Base-by-base conservation (phyloP, 1,140 invertebrate genomes). In the Solenopsis invicta region DNA sequence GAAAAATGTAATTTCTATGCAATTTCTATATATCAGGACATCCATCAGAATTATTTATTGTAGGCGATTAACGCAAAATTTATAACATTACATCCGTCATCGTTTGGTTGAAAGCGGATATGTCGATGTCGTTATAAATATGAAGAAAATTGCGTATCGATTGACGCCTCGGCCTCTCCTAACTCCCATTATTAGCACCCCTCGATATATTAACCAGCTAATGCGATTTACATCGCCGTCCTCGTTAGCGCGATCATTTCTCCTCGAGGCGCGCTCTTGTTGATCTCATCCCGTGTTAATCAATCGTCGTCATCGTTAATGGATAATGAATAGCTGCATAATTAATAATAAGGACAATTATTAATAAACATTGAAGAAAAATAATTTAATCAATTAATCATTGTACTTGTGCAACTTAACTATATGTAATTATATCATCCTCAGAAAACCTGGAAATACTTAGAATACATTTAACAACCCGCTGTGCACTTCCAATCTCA, bases 111-210 rank as follows among this genome's bases (percentile, higher is more conserved):
- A 45, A 61, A 84, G 75, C 18, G 8, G 13, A 8, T 67, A 80
- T 41, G 34, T 18, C n/a, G 54, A 8, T 50, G 3, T 61, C 80
- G 45, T 50, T 75, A 84, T 50, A 75, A 84, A 62, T 84, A 24
- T 50, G 69, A 84, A 75, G 80, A 84, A 84, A 84, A 84, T 84
- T 75, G 80, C 29, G n/a, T 61, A 84, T 84, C 52, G 80, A 84
- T 84, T 71, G 67, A 18, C 41, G 54, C n/a, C 34, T 81, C 13
- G 37, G 37, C 24, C 21, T 18, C 10, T 45, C 56, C 37, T 61
- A 41, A 18, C 56, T 12, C 29, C 5, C 69, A 45, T 61, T 84
- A 82, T 82, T 61, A 84, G 54, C 45, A 52, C 54, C 69, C 45
- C 62, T 84, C 69, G 45, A 84, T 84, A 75, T 74, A 84, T 84